A percentile compares a stretch with the other conserved stretches of the same genome.
These are phyloP conservation scores for Poeciliopsis gracilis DNA, from an alignment of 2,797 vertebrate genomes.

Conservation along the genomic window DNA sequence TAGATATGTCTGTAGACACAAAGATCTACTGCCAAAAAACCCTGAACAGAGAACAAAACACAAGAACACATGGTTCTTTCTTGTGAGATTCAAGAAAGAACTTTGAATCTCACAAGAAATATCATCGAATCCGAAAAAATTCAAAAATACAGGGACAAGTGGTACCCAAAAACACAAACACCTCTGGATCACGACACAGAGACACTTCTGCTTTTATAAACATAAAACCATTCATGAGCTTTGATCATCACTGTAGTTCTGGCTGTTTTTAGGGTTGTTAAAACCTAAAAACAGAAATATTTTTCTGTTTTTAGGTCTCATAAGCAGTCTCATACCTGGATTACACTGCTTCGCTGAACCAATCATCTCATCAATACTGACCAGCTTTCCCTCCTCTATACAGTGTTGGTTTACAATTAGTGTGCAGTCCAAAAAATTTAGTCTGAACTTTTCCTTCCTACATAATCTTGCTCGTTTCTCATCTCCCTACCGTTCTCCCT, in stretches of 20 bases:
- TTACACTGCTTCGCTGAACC: background rate
- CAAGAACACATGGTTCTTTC: background rate
- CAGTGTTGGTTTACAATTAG: background rate
- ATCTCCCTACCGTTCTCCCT: too few species aligned
- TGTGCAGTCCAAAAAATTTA: background rate
- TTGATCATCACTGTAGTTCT: background rate
- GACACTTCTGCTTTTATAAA: background rate
- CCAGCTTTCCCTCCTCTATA: background rate
- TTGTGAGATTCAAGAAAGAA: background rate
- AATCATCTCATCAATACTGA: background rate
- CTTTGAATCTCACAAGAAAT: background rate
- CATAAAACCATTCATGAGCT: background rate
- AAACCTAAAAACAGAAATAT: too few species aligned
- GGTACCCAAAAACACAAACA: background rate
- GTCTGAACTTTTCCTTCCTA: too few species aligned
- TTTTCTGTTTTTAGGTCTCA: too few species aligned
- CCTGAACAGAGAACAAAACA: background rate
- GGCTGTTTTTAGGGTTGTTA: background rate
- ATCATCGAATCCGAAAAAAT: background rate
- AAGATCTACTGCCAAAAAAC: background rate
- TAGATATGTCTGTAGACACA: background rate
- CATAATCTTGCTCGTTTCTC: too few species aligned
- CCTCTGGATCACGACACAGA: background rate
- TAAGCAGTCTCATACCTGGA: background rate
- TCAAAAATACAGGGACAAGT: background rate